phyloP scores from a whole-genome alignment of 2,888 invertebrate species.

The Globia sparganii region DNA sequence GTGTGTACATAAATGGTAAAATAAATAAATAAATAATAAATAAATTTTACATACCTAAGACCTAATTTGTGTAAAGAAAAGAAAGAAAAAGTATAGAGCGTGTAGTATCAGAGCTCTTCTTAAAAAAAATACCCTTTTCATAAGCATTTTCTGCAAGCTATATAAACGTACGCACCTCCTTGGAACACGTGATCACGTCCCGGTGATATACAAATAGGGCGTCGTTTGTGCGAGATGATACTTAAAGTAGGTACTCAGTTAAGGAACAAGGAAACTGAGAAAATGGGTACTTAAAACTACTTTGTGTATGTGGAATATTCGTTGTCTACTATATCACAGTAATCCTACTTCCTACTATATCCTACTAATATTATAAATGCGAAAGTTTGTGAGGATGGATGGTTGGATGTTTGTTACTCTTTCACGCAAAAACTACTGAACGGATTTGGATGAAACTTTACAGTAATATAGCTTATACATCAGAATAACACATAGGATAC shows the following conservation, averaged over 20 bases:
- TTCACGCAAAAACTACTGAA: too few species aligned
- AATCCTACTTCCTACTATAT: too few species aligned
- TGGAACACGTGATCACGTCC: constrained; percentile 21
- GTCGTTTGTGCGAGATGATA: constrained; percentile 41
- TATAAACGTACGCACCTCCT: constrained; percentile 16
- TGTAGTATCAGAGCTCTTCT: neutral
- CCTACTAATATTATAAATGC: too few species aligned
- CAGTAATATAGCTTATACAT: too few species aligned
- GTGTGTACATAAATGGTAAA: too few species aligned
- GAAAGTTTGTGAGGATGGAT: too few species aligned
- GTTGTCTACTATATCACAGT: neutral
- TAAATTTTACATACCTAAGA: neutral
- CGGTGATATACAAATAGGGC: constrained; percentile 10
- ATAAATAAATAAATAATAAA: too few species aligned
- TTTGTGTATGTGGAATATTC: neutral
- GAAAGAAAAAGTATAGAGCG: too few species aligned
- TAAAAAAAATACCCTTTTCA: neutral
- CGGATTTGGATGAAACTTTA: too few species aligned
- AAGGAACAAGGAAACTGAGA: neutral
- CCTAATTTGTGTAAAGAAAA: too few species aligned
- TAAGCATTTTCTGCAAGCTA: constrained; percentile 22
- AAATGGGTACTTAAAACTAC: neutral
- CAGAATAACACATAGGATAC: too few species aligned
- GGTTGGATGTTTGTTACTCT: too few species aligned
- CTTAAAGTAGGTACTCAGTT: constrained; percentile 12